Evolutionary conservation across 2,888 invertebrate species (phyloP).

Genomic region (Maniola hyperantus): DNA sequence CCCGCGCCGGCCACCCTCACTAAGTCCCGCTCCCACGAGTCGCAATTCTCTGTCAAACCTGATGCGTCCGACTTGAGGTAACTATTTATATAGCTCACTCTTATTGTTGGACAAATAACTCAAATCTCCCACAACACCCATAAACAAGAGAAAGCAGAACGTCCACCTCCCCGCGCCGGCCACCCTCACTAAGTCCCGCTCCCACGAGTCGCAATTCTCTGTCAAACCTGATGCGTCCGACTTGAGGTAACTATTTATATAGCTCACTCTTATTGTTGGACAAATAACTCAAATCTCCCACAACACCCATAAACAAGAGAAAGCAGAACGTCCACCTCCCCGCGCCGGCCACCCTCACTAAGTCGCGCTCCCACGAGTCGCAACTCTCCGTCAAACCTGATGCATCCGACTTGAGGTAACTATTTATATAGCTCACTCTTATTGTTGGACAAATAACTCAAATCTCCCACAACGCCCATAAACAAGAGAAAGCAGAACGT

Average conservation of each 20-base stretch:
- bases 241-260: slow-evolving; percentile 53
- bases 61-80: slow-evolving; percentile 70
- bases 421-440: neutral
- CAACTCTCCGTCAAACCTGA: slow-evolving; percentile 86
- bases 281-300: slow-evolving; percentile 90
- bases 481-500: slow-evolving; percentile 89
- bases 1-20: slow-evolving; percentile 92
- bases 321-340: slow-evolving; percentile 87
- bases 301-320: slow-evolving; percentile 92
- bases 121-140: slow-evolving; percentile 91
- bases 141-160: slow-evolving; percentile 89
- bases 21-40: slow-evolving; percentile 96
- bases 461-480: slow-evolving; percentile 92
- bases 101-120: neutral
- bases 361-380: slow-evolving; percentile 96
- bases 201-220: slow-evolving; percentile 94
- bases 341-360: slow-evolving; percentile 92
- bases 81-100: neutral
- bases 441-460: slow-evolving; percentile 49
- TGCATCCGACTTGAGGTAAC: slow-evolving; percentile 66
- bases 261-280: neutral
- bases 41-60: slow-evolving; percentile 87
- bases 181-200: slow-evolving; percentile 93
- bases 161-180: slow-evolving; percentile 89
- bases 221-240: slow-evolving; percentile 75